Conservation (phyloP, 2,113 vertebrate species). For the Spea multiplicata region DNA sequence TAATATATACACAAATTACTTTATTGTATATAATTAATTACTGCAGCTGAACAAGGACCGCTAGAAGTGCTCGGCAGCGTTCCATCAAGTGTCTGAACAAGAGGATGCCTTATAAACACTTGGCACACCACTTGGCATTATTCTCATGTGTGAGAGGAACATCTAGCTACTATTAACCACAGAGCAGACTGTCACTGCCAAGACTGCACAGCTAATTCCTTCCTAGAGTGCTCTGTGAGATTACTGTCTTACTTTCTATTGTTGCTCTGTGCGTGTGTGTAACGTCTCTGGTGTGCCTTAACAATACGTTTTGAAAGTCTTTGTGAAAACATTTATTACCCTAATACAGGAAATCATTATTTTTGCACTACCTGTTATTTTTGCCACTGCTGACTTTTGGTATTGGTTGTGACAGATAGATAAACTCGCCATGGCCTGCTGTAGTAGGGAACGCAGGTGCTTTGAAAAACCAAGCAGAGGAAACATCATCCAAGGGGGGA, state of each 20-base stretch:
- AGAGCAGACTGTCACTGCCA: conserved; percentile 13
- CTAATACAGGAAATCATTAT: background rate
- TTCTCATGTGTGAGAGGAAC: conserved; percentile 5
- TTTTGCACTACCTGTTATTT: background rate
- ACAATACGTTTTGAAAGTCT: no score
- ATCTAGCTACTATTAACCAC: conserved; percentile 23
- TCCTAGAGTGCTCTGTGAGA: background rate
- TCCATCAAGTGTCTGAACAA: conserved; percentile 6
- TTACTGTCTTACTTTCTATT: background rate
- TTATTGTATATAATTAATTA: background rate
- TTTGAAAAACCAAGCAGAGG: no score
- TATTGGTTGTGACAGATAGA: no score
- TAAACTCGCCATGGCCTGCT: no score
- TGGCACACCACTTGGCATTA: conserved; percentile 16
- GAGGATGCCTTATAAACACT: conserved; percentile 27
- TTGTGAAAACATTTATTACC: background rate
- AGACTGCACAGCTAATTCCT: conserved; percentile 1
- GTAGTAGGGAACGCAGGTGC: no score
- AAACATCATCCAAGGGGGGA: no score
- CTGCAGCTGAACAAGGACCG: background rate
- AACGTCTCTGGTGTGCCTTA: no score
- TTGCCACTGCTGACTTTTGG: no score
- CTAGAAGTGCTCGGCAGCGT: background rate
- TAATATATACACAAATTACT: background rate
- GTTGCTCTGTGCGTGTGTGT: background rate